Percentiles rank a stretch among this genome's conserved stretches.
These are phyloP conservation scores for Stictocephala bisonia DNA, from an alignment of 2,888 invertebrate species.

Conservation along the genomic window DNA sequence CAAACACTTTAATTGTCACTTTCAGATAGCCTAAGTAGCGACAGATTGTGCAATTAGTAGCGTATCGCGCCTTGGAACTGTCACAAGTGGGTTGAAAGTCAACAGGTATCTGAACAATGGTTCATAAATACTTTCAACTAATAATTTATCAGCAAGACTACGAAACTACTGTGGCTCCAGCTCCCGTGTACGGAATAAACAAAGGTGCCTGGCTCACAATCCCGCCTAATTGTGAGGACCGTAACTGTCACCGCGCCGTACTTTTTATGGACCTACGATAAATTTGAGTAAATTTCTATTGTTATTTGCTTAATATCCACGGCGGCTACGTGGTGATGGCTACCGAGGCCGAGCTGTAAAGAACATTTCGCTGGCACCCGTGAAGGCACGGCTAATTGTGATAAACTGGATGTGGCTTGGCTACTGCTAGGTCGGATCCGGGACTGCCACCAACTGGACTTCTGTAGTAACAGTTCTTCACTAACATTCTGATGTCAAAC, in stretches of 20 bases:
- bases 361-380: conserved; percentile 25
- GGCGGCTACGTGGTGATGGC: too few species aligned
- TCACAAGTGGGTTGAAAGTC: too few species aligned
- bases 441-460: too few species aligned
- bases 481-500: too few species aligned
- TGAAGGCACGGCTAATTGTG: conserved; percentile 31
- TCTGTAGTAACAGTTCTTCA: too few species aligned
- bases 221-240: conserved; percentile 14
- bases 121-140: conserved; percentile 6
- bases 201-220: conserved; percentile 10
- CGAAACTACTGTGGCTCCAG: not conserved
- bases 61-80: too few species aligned
- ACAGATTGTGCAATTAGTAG: too few species aligned
- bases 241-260: conserved; percentile 2
- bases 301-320: conserved; percentile 38
- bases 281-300: conserved; percentile 33
- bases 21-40: too few species aligned
- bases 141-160: not conserved
- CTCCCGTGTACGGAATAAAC: conserved; percentile 7
- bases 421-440: too few species aligned
- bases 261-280: conserved; percentile 5
- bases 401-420: conserved; percentile 28
- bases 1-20: too few species aligned
- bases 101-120: conserved; percentile 17
- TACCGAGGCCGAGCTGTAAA: conserved; percentile 27